Base-by-base conservation (phyloP, 2,888 invertebrate genomes). In the Lasioglossum pauxillum region DNA sequence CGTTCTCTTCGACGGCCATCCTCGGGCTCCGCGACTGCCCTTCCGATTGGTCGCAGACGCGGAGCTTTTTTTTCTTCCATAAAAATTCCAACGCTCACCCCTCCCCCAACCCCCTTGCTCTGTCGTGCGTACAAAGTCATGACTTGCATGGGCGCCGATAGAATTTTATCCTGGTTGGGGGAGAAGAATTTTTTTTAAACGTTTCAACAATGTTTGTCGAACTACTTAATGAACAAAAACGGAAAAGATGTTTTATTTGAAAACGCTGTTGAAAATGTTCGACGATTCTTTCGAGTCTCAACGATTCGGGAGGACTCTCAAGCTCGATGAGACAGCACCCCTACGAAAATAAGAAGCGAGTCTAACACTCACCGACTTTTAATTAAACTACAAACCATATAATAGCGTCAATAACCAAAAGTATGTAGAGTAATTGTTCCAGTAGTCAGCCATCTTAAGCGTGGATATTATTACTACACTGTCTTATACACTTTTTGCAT, bases 71-170 rank as follows among this genome's bases (percentile, higher is more conserved):
- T 86, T 89, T 85, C 73, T 88, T 88, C 83, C 86, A 91, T 91
- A 93, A 93, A 93, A 93, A 93, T 93, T 93, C 92, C 92, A 89
- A 82, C 73, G 89, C 86, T 75, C 83, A 38, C 69, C 23, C 38
- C 69, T 69, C 69, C 38, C 38, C 19, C 69, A 69, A 69, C 69
- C 80, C 84, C 80, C 76, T 74, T 78, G 53, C 67, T 75, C 75
- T 78, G 75, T 78, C 69, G 72, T 80, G 75, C 69, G 75, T 83
- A 80, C 82, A 80, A 85, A 79, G 76, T 75, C 81, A 73, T 84
- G 78, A 74, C 80, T 86, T 78, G 79, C 86, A 86, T 87, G 81
- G 84, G 81, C 86, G 87, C 57, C 87, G 81, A 87, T 87, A 77
- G 77, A 79, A 84, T 84, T 77, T 83, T 79, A 74, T 72, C 44